Base-by-base conservation (phyloP, 1,140 invertebrate genomes). In the Oreohelix idahoensis region DNA sequence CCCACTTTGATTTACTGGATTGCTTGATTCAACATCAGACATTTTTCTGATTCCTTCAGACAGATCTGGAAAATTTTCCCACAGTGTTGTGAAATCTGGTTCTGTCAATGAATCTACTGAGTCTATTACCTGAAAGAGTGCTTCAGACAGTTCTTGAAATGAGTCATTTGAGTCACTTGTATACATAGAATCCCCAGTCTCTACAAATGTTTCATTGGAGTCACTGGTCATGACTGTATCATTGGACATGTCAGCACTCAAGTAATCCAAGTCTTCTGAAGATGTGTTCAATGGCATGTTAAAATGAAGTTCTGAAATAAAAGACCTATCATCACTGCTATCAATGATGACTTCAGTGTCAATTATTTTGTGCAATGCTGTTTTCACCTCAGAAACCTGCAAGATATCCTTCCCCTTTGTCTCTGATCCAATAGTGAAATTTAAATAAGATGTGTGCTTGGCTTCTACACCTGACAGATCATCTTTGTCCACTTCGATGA, bases 161-260 rank as follows among this genome's bases (percentile, higher is more conserved):
- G 78, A 66, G 36, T 35, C 63, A 42, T 45, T 70, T 1, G 35
- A 79, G 17, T 79, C 78, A 70, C 78, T 79, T 29, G 63, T 45
- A 42, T 79, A 69, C 49, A 78, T 63, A n/a, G 53, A 78, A 36
- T 78, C 76, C 11, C 76, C 53, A 36, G 53, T 45, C 32, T 45
- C 39, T 29, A 74, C 71, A 74, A 5, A 74, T 11, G 15, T 38
- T 8, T 74, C 71, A 42, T 8, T 38, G 26, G 39, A 77, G 74
- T 53, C 49, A 42, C 29, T 36, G 45, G 74, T 77, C 39, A 77
- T 35, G 13, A 53, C 15, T 35, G 49, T 39, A 35, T 58, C 76
- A 49, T 8, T 78, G n/a, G 49, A 78, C 49, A 53, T 53, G 51
- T 78, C 76, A 29, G 49, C 45, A 63, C 49, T 78, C 49, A 42